Evolutionary conservation across 1,140 invertebrate genomes (phyloP).

Genomic region (Dinoponera quadriceps): DNA sequence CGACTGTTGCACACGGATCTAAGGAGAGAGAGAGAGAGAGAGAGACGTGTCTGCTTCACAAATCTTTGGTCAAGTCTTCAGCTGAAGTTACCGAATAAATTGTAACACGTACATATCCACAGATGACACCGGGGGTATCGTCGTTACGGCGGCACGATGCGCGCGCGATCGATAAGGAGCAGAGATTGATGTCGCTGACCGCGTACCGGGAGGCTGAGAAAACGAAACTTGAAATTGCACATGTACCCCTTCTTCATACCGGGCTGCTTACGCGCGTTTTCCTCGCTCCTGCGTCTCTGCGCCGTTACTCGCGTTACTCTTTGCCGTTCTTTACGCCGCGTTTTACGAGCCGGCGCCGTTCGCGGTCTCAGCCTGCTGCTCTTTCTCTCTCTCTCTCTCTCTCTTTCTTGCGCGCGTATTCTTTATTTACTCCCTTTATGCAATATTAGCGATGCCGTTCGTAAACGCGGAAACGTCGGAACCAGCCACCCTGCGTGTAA

Average conservation of each 20-base stretch:
- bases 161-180: not conserved
- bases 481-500: conserved; percentile 35
- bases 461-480: conserved; percentile 68
- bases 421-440: conserved; percentile 42
- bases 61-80: no score
- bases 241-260: conserved; percentile 3
- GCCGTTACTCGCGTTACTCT: not conserved
- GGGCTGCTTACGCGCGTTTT: not conserved
- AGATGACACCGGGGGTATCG: no score
- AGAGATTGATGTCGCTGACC: conserved; percentile 11
- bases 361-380: not conserved
- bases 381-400: not conserved
- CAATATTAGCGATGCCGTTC: conserved; percentile 50
- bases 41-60: no score
- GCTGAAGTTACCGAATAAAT: no score
- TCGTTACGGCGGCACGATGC: no score
- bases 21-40: no score
- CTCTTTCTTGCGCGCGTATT: not conserved
- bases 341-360: conserved; percentile 3
- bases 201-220: not conserved
- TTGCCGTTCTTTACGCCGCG: conserved; percentile 6
- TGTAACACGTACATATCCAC: no score
- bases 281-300: not conserved
- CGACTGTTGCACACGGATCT: no score
- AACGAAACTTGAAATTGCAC: conserved; percentile 8